Conservation (phyloP, 2,888 invertebrate species). For the Parelbella ahira region DNA sequence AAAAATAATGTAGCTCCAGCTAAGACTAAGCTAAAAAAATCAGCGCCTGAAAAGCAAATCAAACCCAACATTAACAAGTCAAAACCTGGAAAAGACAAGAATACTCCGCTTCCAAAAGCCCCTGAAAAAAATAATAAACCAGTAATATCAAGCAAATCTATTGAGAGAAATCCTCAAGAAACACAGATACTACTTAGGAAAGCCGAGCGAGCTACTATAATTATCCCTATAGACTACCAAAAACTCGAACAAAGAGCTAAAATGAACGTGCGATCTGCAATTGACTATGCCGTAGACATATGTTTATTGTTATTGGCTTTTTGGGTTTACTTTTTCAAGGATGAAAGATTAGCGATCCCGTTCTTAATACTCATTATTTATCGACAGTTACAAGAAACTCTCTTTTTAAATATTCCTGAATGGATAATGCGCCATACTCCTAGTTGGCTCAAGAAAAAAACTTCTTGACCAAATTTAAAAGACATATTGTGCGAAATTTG, state of each 20-base stretch:
- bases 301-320: slow-evolving; percentile 87
- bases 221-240: slow-evolving; percentile 75
- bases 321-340: slow-evolving; percentile 90
- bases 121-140: slow-evolving; percentile 32
- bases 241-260: slow-evolving; percentile 83
- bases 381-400: slow-evolving; percentile 85
- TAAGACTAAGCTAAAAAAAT: slow-evolving; percentile 38
- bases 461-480: slow-evolving; percentile 69
- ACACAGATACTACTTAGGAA: slow-evolving; percentile 61
- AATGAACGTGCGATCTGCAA: slow-evolving; percentile 83
- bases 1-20: slow-evolving; percentile 7
- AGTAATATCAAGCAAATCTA: slow-evolving; percentile 25
- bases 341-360: slow-evolving; percentile 89
- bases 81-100: slow-evolving; percentile 18
- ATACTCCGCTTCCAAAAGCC: slow-evolving; percentile 24
- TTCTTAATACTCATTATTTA: slow-evolving; percentile 88
- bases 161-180: slow-evolving; percentile 38
- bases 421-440: slow-evolving; percentile 73
- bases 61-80: slow-evolving; percentile 28
- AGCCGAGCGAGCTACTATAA: slow-evolving; percentile 67
- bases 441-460: slow-evolving; percentile 65
- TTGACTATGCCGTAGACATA: slow-evolving; percentile 87
- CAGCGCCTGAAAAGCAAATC: slow-evolving; percentile 30
- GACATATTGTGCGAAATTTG: slow-evolving; percentile 62
- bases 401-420: slow-evolving; percentile 79